These are phyloP conservation scores for Microcebus murinus DNA, from an alignment of 2,113 vertebrate species.

Conservation along the genomic window DNA sequence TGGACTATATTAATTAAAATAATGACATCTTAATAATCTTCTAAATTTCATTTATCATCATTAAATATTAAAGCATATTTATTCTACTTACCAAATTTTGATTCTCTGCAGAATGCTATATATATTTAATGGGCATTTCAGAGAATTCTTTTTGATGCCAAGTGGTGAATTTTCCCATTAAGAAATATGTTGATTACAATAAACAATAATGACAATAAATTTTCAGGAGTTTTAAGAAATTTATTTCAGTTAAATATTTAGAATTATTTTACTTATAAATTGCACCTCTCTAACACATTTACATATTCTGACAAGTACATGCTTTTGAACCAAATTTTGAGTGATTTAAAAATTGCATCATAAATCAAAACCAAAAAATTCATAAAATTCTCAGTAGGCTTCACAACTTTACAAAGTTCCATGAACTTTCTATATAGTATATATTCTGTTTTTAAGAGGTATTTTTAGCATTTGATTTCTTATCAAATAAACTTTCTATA, in stretches of 20 bases:
- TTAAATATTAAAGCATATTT: not conserved
- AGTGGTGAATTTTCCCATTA: not conserved
- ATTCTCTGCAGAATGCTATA: not conserved
- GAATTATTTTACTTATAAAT: slow-evolving; percentile 10
- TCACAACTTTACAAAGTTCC: not conserved
- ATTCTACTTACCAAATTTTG: not conserved
- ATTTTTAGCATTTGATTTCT: not conserved
- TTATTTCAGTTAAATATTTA: slow-evolving; percentile 19
- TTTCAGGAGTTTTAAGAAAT: not conserved
- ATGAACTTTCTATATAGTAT: not conserved
- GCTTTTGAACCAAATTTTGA: slow-evolving; percentile 32
- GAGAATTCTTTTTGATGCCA: not conserved
- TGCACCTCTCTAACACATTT: not conserved
- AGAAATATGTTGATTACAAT: not conserved
- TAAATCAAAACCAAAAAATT: not conserved
- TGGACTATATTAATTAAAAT: not conserved
- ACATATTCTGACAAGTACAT: not conserved
- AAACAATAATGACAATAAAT: not conserved
- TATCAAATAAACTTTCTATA: not conserved
- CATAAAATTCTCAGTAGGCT: not conserved
- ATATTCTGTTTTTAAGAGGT: not conserved
- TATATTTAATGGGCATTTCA: not conserved
- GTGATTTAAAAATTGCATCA: not conserved
- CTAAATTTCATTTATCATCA: not conserved
- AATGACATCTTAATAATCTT: not conserved